These are phyloP conservation scores for Empis stercorea DNA, from an alignment of 2,888 invertebrate species.

Conservation along the genomic window DNA sequence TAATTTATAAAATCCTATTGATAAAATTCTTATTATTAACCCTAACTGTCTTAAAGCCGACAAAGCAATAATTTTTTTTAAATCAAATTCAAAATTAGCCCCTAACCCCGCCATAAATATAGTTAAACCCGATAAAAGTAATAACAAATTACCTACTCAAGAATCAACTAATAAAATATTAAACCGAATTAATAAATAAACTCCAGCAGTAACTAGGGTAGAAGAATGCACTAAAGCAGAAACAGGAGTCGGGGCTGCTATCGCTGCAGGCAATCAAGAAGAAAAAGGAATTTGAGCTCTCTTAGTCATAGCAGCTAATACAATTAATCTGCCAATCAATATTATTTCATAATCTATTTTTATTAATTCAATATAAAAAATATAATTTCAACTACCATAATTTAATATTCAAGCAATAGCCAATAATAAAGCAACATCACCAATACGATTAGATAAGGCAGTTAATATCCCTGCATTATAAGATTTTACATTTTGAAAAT, in stretches of 20 bases:
- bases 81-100: constrained; percentile 53
- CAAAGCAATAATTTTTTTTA: constrained; percentile 67
- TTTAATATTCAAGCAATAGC: constrained; percentile 44
- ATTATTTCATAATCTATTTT: constrained; percentile 35
- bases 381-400: constrained; percentile 43
- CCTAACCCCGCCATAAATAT: constrained; percentile 48
- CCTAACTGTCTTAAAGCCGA: constrained; percentile 65
- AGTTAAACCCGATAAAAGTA: constrained; percentile 43
- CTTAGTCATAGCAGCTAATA: constrained; percentile 51
- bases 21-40: constrained; percentile 54
- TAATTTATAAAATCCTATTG: constrained; percentile 41
- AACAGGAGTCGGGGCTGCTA: constrained; percentile 59
- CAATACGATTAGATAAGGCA: constrained; percentile 57
- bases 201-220: constrained; percentile 63
- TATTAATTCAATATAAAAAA: constrained; percentile 41
- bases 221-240: constrained; percentile 68
- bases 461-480: constrained; percentile 61
- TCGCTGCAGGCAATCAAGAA: constrained; percentile 59
- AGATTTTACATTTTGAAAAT: constrained; percentile 47
- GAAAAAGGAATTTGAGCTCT: constrained; percentile 53
- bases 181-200: constrained; percentile 61
- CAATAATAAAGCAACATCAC: constrained; percentile 54
- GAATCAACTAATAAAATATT: constrained; percentile 37
- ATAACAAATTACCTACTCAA: constrained; percentile 38
- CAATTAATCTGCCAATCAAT: constrained; percentile 37